Evolutionary conservation across 2,888 invertebrate species (phyloP), one percentile per base, ranked within the genome.

Genomic region (Erebia palarica): DNA sequence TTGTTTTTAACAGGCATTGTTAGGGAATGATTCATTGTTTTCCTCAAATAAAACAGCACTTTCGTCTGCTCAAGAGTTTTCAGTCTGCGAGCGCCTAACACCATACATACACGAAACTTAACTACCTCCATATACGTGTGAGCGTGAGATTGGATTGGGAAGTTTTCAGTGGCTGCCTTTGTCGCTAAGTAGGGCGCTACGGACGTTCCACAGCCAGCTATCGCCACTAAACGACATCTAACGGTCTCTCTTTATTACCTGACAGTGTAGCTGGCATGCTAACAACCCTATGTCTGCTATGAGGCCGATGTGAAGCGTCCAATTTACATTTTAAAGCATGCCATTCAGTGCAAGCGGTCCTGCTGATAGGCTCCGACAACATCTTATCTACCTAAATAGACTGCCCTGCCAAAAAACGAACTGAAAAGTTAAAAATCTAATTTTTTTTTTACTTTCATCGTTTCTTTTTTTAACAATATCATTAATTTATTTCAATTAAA

Each of bases 81-180:
- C n/a, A n/a, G 59, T 60, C 61, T 18, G 61, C 44, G 7, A 73
- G 49, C 63, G 71, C 53, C 47, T 51, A 61, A 55, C 63, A 42
- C 59, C 27, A 57, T 70, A 59, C 68, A 36, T 59, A 75, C 70
- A 64, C 60, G 68, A 21, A 66, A 74, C 74, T 72, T 75, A 78
- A 76, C 70, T 71, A 69, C 66, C 58, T 47, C 4, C 63, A 7
- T 53, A 58, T 64, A 49, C 51, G 73, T 55, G 76, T 78, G 76
- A 73, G 76, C 69, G 73, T 69, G 75, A 71, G 74, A 76, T 76
- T 77, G 75, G 67, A 72, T 77, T 70, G 70, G 64, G 73, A 75
- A 76, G 74, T 73, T 78, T 21, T 75, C 73, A 76, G 75, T 74
- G 69, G 71, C 75, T 74, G 74, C 73, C 72, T 74, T 76, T 76